These are phyloP conservation scores for Pygocentrus nattereri DNA, from an alignment of 2,797 vertebrate species.

Conservation along the genomic window DNA sequence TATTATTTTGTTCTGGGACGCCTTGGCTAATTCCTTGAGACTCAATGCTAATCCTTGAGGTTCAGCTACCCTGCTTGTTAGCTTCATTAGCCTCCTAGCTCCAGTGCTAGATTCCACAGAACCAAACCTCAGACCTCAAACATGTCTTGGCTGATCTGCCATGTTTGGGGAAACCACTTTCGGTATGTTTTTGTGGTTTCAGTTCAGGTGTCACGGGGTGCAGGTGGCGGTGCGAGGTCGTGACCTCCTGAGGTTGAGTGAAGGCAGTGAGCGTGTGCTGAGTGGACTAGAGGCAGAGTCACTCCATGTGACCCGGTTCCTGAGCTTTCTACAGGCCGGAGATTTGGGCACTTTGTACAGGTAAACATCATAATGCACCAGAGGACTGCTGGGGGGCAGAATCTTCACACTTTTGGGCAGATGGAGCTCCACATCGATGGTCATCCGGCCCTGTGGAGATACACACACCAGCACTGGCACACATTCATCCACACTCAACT, in stretches of 20 bases:
- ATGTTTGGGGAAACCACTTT: not conserved
- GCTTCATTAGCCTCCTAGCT: not conserved
- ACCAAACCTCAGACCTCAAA: no score
- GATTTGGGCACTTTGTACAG: slow-evolving; percentile 65
- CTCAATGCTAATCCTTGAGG: no score
- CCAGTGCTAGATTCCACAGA: no score
- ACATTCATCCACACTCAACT: not conserved
- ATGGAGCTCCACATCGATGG: slow-evolving; percentile 68
- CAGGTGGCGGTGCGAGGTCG: slow-evolving; percentile 31
- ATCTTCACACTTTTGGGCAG: slow-evolving; percentile 56
- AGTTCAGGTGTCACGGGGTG: slow-evolving; percentile 18
- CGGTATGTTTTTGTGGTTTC: not conserved
- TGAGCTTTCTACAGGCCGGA: slow-evolving; percentile 45
- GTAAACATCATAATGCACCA: slow-evolving; percentile 66
- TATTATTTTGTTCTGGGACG: no score
- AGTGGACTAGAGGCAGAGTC: slow-evolving; percentile 59
- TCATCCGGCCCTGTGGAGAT: slow-evolving; percentile 2
- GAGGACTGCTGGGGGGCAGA: slow-evolving; percentile 39
- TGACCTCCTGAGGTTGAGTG: slow-evolving; percentile 38
- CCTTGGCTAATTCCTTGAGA: no score
- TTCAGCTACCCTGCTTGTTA: not conserved
- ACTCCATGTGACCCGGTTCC: slow-evolving; percentile 63
- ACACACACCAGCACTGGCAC: slow-evolving; percentile 17
- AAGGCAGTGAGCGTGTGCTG: slow-evolving; percentile 57
- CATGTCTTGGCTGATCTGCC: not conserved